A percentile compares a stretch with the other conserved stretches of the same genome.
phyloP scores from a whole-genome alignment of 1,140 invertebrate species.

The Drosophila nikananu region DNA sequence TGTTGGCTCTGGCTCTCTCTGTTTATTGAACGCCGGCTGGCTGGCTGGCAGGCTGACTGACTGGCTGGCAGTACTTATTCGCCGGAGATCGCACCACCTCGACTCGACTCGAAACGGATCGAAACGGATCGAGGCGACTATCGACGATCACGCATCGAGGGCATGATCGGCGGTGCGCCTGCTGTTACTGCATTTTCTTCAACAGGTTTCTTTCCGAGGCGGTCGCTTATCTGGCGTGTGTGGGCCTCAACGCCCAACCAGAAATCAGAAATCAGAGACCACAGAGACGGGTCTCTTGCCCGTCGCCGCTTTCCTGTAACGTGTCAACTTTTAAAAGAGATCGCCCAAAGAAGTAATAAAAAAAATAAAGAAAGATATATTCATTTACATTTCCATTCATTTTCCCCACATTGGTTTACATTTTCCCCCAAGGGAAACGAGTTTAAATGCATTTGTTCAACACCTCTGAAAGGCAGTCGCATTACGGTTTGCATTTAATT shows the following conservation, averaged over 20 bases:
- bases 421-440: slow-evolving; percentile 45
- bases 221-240: slow-evolving; percentile 60
- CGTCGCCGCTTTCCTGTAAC: slow-evolving; percentile 49
- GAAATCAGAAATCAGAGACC: slow-evolving; percentile 38
- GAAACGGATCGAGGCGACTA: slow-evolving; percentile 35
- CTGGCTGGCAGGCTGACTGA: slow-evolving; percentile 34
- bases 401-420: slow-evolving; percentile 39
- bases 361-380: slow-evolving; percentile 12
- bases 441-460: slow-evolving; percentile 43
- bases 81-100: slow-evolving; percentile 51
- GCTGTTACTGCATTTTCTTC: slow-evolving; percentile 72
- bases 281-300: slow-evolving; percentile 57
- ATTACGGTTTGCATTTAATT: slow-evolving; percentile 35
- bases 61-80: slow-evolving; percentile 26
- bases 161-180: slow-evolving; percentile 59
- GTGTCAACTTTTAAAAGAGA: slow-evolving; percentile 60
- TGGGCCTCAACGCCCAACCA: slow-evolving; percentile 45
- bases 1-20: slow-evolving; percentile 32
- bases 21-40: slow-evolving; percentile 49
- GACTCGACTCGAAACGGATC: slow-evolving; percentile 13
- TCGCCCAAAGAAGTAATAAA: slow-evolving; percentile 37
- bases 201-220: slow-evolving; percentile 68
- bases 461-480: slow-evolving; percentile 15
- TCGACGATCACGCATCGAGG: slow-evolving; percentile 68
- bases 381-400: slow-evolving; percentile 25